Evolutionary conservation across 2,797 vertebrate genomes (phyloP).

Genomic region (Falco berigora): DNA sequence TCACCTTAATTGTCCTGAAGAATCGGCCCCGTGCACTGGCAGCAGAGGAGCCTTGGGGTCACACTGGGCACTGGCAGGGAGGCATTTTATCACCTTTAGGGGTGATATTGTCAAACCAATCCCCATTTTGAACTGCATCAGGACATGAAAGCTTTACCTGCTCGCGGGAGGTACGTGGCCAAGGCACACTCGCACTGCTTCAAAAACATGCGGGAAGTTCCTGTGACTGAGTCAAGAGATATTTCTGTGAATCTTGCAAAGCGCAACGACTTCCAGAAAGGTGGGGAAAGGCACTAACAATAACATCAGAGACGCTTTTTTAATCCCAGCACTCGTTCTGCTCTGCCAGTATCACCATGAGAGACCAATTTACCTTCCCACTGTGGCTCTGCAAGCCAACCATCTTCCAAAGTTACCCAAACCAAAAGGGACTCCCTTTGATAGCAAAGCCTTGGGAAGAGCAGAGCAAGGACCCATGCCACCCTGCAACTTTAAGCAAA

Average conservation of each 20-base stretch:
- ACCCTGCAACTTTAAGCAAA: fast-evolving
- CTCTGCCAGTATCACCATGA: not conserved
- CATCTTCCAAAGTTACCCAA: not conserved
- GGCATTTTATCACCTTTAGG: not conserved
- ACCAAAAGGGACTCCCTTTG: not conserved
- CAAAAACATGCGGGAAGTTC: not conserved
- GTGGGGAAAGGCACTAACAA: not conserved
- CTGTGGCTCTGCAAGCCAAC: not conserved
- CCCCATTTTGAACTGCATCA: not conserved
- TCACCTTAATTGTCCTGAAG: not conserved
- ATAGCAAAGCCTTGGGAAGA: not conserved
- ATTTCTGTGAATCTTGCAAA: not conserved
- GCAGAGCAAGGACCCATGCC: not conserved
- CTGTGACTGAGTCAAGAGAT: not conserved
- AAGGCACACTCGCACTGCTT: not conserved
- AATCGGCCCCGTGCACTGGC: fast-evolving
- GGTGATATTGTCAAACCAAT: not conserved
- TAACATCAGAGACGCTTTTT: not conserved
- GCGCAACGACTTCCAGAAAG: not conserved
- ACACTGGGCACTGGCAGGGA: fast-evolving
- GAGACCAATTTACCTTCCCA: not conserved
- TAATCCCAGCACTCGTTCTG: not conserved
- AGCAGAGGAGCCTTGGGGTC: fast-evolving
- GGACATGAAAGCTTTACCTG: not conserved
- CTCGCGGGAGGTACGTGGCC: not conserved